Evolutionary conservation across 2,888 invertebrate species (phyloP).

Genomic region (Platycheirus rosarum): DNA sequence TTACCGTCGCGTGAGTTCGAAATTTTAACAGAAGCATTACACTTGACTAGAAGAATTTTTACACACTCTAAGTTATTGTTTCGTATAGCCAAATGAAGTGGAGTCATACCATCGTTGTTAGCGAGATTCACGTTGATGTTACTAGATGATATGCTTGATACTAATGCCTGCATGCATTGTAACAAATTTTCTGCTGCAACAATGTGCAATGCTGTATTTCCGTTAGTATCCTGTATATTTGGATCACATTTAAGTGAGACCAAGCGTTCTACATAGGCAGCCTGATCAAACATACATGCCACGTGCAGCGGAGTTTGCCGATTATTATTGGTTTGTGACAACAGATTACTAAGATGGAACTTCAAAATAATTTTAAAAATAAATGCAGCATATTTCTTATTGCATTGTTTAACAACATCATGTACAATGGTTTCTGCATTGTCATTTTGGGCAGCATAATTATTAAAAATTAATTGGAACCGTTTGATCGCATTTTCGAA

Average conservation of each 20-base stretch:
- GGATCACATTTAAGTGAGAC: slow-evolving; percentile 81
- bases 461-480: slow-evolving; percentile 76
- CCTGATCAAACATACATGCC: slow-evolving; percentile 80
- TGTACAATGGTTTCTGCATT: slow-evolving; percentile 79
- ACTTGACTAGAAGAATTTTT: slow-evolving; percentile 83
- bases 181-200: slow-evolving; percentile 80
- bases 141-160: slow-evolving; percentile 39
- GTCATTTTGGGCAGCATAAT: slow-evolving; percentile 76
- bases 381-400: slow-evolving; percentile 77
- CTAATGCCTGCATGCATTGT: slow-evolving; percentile 76
- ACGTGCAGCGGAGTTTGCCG: slow-evolving; percentile 84
- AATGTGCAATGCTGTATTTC: slow-evolving; percentile 82
- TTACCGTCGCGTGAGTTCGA: slow-evolving; percentile 80
- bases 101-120: slow-evolving; percentile 83
- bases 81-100: slow-evolving; percentile 84
- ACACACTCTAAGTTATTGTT: slow-evolving; percentile 84
- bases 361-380: slow-evolving; percentile 79
- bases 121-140: slow-evolving; percentile 77
- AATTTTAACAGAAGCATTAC: slow-evolving; percentile 81
- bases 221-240: slow-evolving; percentile 81
- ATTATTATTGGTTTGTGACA: slow-evolving; percentile 82
- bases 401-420: slow-evolving; percentile 79
- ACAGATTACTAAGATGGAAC: slow-evolving; percentile 79
- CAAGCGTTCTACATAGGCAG: slow-evolving; percentile 79
- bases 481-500: neutral